Conservation (phyloP, 2,113 vertebrate genomes). For the Seriola aureovittata region DNA sequence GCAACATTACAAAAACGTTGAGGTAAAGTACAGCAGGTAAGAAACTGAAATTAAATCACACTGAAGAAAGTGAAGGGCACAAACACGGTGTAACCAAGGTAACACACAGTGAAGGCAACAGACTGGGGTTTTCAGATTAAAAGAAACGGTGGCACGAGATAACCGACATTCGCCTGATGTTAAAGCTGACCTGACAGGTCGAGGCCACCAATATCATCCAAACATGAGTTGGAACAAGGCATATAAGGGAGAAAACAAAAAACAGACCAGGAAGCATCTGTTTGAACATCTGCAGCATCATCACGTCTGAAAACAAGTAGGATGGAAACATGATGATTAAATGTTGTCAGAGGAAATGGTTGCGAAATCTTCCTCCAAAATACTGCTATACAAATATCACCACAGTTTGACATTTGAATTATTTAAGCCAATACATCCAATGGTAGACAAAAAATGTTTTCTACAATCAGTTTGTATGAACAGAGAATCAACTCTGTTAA, state of each 20-base stretch:
- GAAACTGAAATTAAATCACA: background rate
- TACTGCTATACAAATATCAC: background rate
- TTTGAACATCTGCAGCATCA: slow-evolving; percentile 9
- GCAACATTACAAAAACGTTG: background rate
- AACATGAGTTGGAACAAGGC: slow-evolving; percentile 60
- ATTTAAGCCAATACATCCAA: background rate
- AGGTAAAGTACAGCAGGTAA: slow-evolving; percentile 26
- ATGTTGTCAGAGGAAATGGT: background rate
- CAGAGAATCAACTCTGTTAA: background rate
- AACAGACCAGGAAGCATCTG: background rate
- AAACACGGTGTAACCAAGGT: slow-evolving; percentile 16
- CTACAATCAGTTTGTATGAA: background rate
- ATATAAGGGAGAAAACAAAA: background rate
- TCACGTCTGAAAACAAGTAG: slow-evolving; percentile 2
- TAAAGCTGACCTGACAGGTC: slow-evolving; percentile 43
- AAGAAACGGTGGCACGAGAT: slow-evolving; percentile 23
- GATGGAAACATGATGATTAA: slow-evolving; percentile 9
- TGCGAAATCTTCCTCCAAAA: slow-evolving; percentile 9
- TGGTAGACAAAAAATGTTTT: background rate
- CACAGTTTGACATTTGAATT: slow-evolving; percentile 1
- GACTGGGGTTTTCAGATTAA: slow-evolving; percentile 21
- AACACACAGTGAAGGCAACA: slow-evolving; percentile 57
- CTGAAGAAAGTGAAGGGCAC: slow-evolving; percentile 48
- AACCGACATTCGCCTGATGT: slow-evolving; percentile 19
- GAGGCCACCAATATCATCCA: slow-evolving; percentile 54